Evolutionary conservation across 2,888 invertebrate genomes (phyloP), one percentile per base, ranked within the genome.

Genomic region (Podabrus alpinus): DNA sequence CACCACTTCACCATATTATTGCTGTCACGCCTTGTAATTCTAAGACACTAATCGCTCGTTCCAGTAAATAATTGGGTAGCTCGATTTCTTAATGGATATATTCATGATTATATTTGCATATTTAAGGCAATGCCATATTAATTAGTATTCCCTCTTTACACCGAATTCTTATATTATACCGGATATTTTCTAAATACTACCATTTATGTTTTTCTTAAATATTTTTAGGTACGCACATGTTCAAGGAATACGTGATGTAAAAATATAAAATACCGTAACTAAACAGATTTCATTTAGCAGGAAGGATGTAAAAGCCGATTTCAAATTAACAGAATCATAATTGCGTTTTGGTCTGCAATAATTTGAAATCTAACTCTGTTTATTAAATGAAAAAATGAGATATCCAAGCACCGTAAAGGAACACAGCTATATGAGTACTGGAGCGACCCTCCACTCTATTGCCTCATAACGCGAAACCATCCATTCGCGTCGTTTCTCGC

Each of bases 401-500:
- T 73, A 74, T 71, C 69, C 76, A 73, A 75, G 74, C 66, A 75
- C 75, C 71, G 68, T 77, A 76, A 76, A 75, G 75, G 79, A 79
- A 78, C 74, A 67, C 74, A 69, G 75, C 76, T 75, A 80, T 80
- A 81, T 81, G 81, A 82, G 80, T 80, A 79, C 81, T 80, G 76
- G 78, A 77, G 74, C 78, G 77, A 74, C 80, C 80, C 79, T 79
- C 81, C 73, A 78, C 77, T 79, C 79, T 78, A 79, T 81, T 79
- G 81, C 78, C 78, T 79, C 83, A 83, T 83, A 82, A 82, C 80
- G 79, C 79, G 76, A 73, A 78, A 72, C 82, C 80, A 82, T 84
- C 83, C 82, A 82, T 82, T 81, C 80, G 81, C 79, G 79, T 82
- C 83, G 82, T 78, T 80, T 79, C 81, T 80, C 81, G 81, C 82